Evolutionary conservation across 2,888 invertebrate species (phyloP).

Genomic region (Teleogryllus oceanicus): DNA sequence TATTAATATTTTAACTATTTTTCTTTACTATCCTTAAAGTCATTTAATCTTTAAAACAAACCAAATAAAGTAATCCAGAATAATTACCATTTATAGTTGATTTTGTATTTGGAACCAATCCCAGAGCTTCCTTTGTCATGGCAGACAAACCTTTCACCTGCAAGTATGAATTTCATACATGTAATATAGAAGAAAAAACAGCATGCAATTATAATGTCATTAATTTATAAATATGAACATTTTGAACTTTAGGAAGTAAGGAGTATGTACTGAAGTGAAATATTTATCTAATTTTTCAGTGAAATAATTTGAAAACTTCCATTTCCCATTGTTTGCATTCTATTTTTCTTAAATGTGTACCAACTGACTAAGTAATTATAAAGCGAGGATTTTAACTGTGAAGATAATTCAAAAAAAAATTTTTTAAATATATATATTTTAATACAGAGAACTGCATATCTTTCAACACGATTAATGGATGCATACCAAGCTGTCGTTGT

Average conservation of each 20-base stretch:
- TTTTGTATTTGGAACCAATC: conserved; percentile 37
- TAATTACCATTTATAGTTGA: conserved; percentile 33
- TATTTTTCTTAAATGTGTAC: too few species aligned
- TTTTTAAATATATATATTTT: too few species aligned
- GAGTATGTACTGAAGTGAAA: too few species aligned
- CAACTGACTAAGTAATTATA: neutral
- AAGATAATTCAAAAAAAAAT: neutral
- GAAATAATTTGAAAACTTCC: too few species aligned
- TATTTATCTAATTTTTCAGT: too few species aligned
- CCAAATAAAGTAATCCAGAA: neutral
- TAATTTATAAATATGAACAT: too few species aligned
- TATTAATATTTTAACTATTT: too few species aligned
- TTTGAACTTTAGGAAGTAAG: too few species aligned
- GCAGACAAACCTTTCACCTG: conserved; percentile 43
- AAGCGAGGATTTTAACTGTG: neutral
- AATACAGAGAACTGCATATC: conserved; percentile 69
- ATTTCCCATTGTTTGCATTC: too few species aligned
- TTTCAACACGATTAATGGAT: conserved; percentile 53
- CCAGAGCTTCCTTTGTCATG: conserved; percentile 42
- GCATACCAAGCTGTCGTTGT: conserved; percentile 50
- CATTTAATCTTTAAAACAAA: neutral
- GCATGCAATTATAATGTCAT: too few species aligned
- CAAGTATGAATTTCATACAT: neutral
- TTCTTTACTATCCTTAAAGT: too few species aligned
- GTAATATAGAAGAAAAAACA: too few species aligned